Evolutionary conservation across 2,113 vertebrate genomes (phyloP).

Genomic region (Bettongia penicillata): DNA sequence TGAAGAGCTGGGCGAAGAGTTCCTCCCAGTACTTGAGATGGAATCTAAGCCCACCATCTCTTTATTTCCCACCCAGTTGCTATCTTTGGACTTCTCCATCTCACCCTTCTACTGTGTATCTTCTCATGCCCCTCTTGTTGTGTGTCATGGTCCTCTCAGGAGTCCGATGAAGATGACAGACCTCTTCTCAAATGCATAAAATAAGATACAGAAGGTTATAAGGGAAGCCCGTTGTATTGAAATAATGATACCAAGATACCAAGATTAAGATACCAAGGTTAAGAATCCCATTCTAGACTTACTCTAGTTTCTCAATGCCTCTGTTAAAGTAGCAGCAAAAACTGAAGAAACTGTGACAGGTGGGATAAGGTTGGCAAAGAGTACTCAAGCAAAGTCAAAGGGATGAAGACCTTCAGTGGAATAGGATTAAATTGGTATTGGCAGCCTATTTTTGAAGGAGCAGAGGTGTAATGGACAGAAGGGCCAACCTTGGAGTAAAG

Average conservation of each 20-base stretch:
- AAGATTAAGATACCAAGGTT: not conserved
- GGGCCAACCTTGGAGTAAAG: not conserved
- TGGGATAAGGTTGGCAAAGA: not conserved
- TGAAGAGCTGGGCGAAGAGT: not conserved
- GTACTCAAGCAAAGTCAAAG: not conserved
- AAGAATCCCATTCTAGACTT: not conserved
- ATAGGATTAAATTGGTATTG: not conserved
- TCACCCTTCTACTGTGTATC: not conserved
- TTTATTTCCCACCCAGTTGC: not conserved
- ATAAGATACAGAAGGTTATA: not conserved
- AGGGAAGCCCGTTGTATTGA: not conserved
- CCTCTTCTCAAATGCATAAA: not conserved
- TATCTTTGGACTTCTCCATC: not conserved
- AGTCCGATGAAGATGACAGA: not conserved
- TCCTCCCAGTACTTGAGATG: not conserved
- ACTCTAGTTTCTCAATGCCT: not conserved
- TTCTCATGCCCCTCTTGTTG: not conserved
- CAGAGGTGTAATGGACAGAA: not conserved
- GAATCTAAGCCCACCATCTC: not conserved
- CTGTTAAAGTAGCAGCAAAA: not conserved
- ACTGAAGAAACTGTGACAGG: not conserved
- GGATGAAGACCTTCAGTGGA: not conserved
- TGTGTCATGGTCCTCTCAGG: not conserved
- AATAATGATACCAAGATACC: not conserved
- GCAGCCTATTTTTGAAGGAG: not conserved